Evolutionary conservation across 2,113 vertebrate species (phyloP), one percentile per base, ranked within the genome.

Genomic region (Petroica traversi): DNA sequence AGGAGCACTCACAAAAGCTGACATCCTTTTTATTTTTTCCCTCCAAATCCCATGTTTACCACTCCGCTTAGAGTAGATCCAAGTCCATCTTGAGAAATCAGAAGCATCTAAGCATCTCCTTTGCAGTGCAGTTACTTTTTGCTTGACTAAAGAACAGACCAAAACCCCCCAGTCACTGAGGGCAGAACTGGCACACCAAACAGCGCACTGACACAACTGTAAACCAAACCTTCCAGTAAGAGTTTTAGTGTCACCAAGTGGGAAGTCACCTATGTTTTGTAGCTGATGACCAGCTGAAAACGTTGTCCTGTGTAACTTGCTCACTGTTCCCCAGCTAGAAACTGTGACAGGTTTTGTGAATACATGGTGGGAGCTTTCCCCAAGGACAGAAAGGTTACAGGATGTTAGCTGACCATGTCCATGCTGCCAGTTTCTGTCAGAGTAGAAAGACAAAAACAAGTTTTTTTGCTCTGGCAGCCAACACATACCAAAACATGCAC

Each of bases 21-120:
- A 67, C 4, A 18, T 15, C 1, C 8, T 41, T 40, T 28, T 52
- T n/a, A n/a, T 22, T 25, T 26, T 12, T 1, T 2, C 2, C 10
- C 45, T 29, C 9, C 14, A 54, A 77, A 84, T 79, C 12, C 17
- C 13, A 34, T 11, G 5, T 62, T 75, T 85, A 34, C 14, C 19
- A 75, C 19, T 55, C 22, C 46, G 6, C 51, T 80, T 46, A 36
- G 25, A 67, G 28, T n/a, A 76, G 18, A 61, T 34, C 12, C 54
- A 58, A 77, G 26, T 8, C 8, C 38, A 62, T 8, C 36, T 38
- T 41, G 14, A 73, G 26, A 80, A 79, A 58, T 51, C 19, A 77
- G 59, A 92, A 79, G 14, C 15, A 74, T 18, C 48, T 31, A 51
- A 52, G 31, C 22, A 66, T 33, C 16, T 88, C 8, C 23, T 73